Evolutionary conservation across 2,888 invertebrate genomes (phyloP), one percentile per base, ranked within the genome.

Genomic region (Pocota personata): DNA sequence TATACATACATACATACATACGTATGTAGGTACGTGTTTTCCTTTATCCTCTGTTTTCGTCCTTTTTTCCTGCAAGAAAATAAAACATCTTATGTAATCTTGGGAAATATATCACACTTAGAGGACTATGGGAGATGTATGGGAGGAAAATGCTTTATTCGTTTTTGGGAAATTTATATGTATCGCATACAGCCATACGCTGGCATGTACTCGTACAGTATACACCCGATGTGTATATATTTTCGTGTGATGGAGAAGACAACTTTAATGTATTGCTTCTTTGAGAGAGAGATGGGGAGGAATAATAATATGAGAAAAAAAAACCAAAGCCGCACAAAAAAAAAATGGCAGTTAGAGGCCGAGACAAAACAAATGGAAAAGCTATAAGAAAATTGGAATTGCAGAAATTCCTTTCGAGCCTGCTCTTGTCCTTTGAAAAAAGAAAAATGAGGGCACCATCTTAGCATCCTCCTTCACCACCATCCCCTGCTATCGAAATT

Each of bases 21-120:
- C 60, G 57, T 60, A 69, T 40, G 57, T 32, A 72, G 52, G 52
- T 60, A 69, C 64, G 79, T 86, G 80, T 86, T 80, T 86, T 72
- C 58, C 76, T 86, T 80, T 86, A 86, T 86, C 86, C 86, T 60
- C 64, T 80, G 76, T 77, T 75, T 71, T 86, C 76, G 76, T 76
- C 86, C 80, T 86, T 86, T 80, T 75, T 84, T 46, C 62, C 60
- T 57, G 73, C 62, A 86, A 76, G 80, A 86, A 90, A 90, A 90
- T 90, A 90, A 90, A 91, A 89, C 90, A 91, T 90, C 90, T 91
- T 91, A 91, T 90, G 91, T 92, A 92, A 92, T 92, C 92, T 91
- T 90, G 89, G 90, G 90, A 92, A 91, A 92, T 92, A 92, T 92
- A 92, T 92, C 92, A 92, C 92, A 92, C 92, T 92, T 92, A 92